Base-by-base conservation (phyloP, 1,140 invertebrate genomes). In the Sitophilus oryzae region DNA sequence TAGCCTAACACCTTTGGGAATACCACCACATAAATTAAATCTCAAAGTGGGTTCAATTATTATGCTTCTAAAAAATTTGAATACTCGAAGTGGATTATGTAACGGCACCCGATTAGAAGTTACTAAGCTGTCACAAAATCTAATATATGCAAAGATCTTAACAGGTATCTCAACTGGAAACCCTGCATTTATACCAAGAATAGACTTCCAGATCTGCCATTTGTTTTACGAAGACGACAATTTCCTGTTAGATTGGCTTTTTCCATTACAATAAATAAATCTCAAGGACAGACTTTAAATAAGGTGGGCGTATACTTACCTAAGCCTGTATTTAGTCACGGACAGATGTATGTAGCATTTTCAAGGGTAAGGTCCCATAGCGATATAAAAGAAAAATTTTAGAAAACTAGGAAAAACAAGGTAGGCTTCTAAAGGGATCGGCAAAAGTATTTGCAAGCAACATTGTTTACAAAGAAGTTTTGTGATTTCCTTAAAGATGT, bases 251-350 rank as follows among this genome's bases (percentile, higher is more conserved):
- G 44, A 25, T 35, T 58, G 3, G 25, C 56, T 18, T 66, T 60
- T 40, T 54, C 62, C 10, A 51, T 66, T 23, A 62, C 58, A 1
- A 60, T 66, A 0, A 58, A 66, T 45, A 62, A 60, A 56, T 10
- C 53, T 22, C 76, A 79, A 61, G 76, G 77, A n/a, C 74, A 77
- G 61, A 64, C 52, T n/a, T 59, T 64, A 53, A 21, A 62, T 53
- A 58, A 46, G 37, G 58, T 48, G 36, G 66, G 68, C 16, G 6
- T 74, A 14, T 42, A 64, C 50, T 66, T 76, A 14, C 16, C 46
- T 43, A 34, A 53, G 38, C 46, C 62, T 23, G 59, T 58, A 42
- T 75, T 75, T 49, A 52, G 62, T 5, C 72, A 73, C 51, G 74
- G 70, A 6, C 72, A 75, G n/a, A 11, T 43, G 11, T 43, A 43